Base-by-base conservation (phyloP, 2,888 invertebrate genomes). In the Polymixis lichenea region DNA sequence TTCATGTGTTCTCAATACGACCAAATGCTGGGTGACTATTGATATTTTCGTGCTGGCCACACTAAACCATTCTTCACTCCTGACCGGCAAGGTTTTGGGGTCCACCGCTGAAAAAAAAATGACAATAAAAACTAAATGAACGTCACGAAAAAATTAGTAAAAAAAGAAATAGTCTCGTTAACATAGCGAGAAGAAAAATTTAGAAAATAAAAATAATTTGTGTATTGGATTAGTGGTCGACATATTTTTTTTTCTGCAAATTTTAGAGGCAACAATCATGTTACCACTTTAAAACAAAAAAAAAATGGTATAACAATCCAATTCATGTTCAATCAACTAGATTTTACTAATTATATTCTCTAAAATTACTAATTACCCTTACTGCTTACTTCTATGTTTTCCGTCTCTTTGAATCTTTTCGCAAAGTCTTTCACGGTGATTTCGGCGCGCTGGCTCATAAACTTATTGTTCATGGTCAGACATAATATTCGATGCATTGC, bases 41-140 rank as follows among this genome's bases (percentile, higher is more conserved):
- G 95, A 92, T 66, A 98, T 91, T 88, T 97, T 97, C 58, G 95
- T 93, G 56, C 97, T 97, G 13, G 97, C 97, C 87, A 97, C 95
- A 69, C 90, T 87, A 86, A 97, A 97, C 98, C 98, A 98, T 71
- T 97, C 95, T 4, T 91, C 89, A 46, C 96, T 96, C 72, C 97
- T 93, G 58, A 92, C 92, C 13, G 89, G 83, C 75, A 93, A 83
- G 13, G 91, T 89, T 78, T 91, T 94, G 2, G 89, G 83, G 32
- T 87, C 87, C 73, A 88, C 89, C 19, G 69, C 94, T 95, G 83
- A 46, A 90, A 49, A 25, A 22, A 46, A 60, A 51, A 61, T 43
- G 11, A 32, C 15, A n/a, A 25, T 22, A 28, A 55, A 51, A n/a
- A 46, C 32, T 32, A 58, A 65, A 46, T 8, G 1, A 51, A 51